Evolutionary conservation across 2,888 invertebrate genomes (phyloP).

Genomic region (Mesorhabditis belari): DNA sequence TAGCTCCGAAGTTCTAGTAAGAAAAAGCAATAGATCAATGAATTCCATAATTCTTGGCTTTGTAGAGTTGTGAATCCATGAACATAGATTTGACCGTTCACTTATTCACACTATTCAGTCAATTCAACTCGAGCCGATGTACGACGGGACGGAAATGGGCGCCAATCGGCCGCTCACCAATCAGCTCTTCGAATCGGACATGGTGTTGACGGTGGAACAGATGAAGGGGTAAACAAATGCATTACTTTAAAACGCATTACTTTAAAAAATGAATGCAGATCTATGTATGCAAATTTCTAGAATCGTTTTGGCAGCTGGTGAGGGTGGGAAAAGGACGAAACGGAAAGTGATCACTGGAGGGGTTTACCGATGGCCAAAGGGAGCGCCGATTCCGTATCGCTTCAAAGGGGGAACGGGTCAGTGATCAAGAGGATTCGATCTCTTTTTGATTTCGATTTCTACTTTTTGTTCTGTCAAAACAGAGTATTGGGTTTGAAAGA

Average conservation of each 20-base stretch:
- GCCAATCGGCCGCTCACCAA: constrained; percentile 43
- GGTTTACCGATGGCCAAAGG: constrained; percentile 46
- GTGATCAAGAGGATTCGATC: no score
- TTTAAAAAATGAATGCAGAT: background rate
- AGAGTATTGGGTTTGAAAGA: no score
- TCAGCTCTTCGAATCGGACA: constrained; percentile 48
- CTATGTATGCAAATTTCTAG: constrained; percentile 7
- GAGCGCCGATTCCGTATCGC: constrained; percentile 38
- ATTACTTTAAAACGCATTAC: background rate
- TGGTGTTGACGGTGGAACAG: constrained; percentile 45
- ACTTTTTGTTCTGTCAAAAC: no score
- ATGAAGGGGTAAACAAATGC: constrained; percentile 25
- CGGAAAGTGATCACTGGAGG: constrained; percentile 47
- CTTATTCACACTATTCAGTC: background rate
- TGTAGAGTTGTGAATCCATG: no score
- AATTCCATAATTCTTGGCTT: no score
- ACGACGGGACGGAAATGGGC: constrained; percentile 47
- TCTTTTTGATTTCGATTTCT: no score
- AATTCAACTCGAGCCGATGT: background rate
- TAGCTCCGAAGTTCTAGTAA: no score
- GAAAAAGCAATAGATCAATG: no score
- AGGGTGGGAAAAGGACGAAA: constrained; percentile 20
- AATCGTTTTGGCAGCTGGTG: constrained; percentile 20
- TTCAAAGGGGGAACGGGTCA: constrained; percentile 45
- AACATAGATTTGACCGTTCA: no score